Evolutionary conservation across 2,797 vertebrate species (phyloP), one percentile per base, ranked within the genome.

Genomic region (Leptatherina wallacei): DNA sequence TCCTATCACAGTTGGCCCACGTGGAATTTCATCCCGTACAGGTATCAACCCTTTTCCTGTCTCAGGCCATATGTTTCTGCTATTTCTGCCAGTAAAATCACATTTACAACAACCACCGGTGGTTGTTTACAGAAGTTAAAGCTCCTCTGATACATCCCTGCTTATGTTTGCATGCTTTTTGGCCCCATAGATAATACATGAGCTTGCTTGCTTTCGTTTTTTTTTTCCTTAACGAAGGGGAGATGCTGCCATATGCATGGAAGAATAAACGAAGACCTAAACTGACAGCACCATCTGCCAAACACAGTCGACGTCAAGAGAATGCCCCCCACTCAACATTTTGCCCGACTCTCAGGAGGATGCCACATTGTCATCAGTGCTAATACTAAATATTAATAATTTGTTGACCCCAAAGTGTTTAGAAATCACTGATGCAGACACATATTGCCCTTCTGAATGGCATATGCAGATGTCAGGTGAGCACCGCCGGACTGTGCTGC

Each of bases 61-160:
- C 95, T 94, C 90, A 3, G 91, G 91, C 96, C 97, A 95, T 96
- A 96, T 97, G 96, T 95, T 96, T 95, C 94, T 92, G 93, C 95
- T 95, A 93, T 95, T 95, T 95, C 84, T 95, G 95, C 95, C 95
- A 94, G 95, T 94, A 95, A 96, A 95, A 96, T 93, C 94, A 91
- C 95, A 93, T 95, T 94, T 95, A 94, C 95, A 95, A 93, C 93
- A 93, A 88, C 85, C 81, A 78, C 89, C 90, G 88, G 89, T 90
- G 86, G 93, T 94, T 96, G 96, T 96, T 96, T 96, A 96, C 96
- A 95, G 95, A 96, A 94, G 95, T 95, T 95, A 92, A 92, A 93
- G 93, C 94, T 95, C 93, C 92, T 96, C 87, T 94, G 94, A 93
- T 93, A 94, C 87, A 92, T 91, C 90, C 84, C 88, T 68, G 77